phyloP scores from a whole-genome alignment of 2,797 vertebrate species.

The Enteromius afrohamiltoni region DNA sequence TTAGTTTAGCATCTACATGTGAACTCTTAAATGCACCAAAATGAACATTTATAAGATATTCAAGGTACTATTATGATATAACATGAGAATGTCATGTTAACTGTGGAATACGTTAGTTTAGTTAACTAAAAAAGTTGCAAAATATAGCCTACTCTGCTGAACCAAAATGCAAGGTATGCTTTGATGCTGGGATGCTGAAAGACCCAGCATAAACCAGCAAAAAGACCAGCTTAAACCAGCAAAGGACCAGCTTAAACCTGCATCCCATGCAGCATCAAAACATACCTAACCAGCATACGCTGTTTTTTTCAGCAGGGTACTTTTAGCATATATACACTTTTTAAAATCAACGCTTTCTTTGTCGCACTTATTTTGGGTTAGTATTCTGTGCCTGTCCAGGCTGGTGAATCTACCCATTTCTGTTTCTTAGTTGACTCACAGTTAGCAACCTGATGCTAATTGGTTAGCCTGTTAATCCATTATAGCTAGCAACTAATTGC shows the following conservation, averaged over 20 bases:
- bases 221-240: too few species aligned
- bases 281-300: too few species aligned
- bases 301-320: too few species aligned
- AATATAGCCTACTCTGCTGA: not conserved
- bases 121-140: not conserved
- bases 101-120: not conserved
- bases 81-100: not conserved
- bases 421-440: not conserved
- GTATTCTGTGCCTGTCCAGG: not conserved
- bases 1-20: not conserved
- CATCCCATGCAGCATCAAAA: too few species aligned
- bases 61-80: not conserved
- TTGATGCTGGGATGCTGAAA: too few species aligned
- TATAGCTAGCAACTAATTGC: not conserved
- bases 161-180: too few species aligned
- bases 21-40: not conserved
- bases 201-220: too few species aligned
- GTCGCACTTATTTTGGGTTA: not conserved
- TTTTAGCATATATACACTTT: not conserved
- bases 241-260: too few species aligned
- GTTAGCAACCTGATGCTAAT: not conserved
- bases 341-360: not conserved
- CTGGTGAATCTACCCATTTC: not conserved
- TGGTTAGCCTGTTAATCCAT: not conserved
- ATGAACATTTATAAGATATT: not conserved